Evolutionary conservation across 2,113 vertebrate species (phyloP), one percentile per base, ranked within the genome.

Genomic region (Ovis canadensis): DNA sequence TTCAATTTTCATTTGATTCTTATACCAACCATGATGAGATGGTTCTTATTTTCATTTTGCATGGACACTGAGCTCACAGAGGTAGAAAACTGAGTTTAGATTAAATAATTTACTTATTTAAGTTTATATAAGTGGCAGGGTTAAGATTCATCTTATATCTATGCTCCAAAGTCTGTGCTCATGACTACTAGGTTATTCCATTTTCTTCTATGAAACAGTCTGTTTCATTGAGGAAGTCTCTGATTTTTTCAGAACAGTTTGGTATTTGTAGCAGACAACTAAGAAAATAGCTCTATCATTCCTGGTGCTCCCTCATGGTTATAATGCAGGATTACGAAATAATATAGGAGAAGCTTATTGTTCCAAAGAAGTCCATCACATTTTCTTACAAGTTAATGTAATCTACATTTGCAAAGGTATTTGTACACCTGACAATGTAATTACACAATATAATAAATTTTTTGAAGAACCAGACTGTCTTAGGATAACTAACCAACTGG

Each of bases 1-100:
- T 91, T 55, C 85, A 92, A 94, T 71, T 93, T 89, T 89, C 52
- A 80, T 92, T 93, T 64, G 78, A 88, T 95, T 93, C 83, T 67
- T 67, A 78, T 0, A 78, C 74, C 8, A 57, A 84, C 31, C 1
- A 17, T 52, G 17, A 82, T 15, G 50, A 93, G 33, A 45, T 67
- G 33, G 33, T n/a, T 94, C 8, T 16, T 88, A 59, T 77, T 40
- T 13, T n/a, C 10, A 59, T 50, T 97, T 71, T 94, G 14, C 12
- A 19, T n/a, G 17, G 12, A 95, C 81, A 74, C 31, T 86, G 62
- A 93, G 9, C 43, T 90, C 86, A 78, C 3, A 25, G 11, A 52
- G 59, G 13, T 71, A 48, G 45, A 48, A 93, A 90, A 77, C 4
- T 54, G 45, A 59, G 17, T 67, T 96, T 90, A 67, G 77, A 95